Percentiles rank a stretch among this genome's conserved stretches.
Evolutionary conservation across 2,888 invertebrate species (phyloP).

Genomic region (Theodoxus fluviatilis): DNA sequence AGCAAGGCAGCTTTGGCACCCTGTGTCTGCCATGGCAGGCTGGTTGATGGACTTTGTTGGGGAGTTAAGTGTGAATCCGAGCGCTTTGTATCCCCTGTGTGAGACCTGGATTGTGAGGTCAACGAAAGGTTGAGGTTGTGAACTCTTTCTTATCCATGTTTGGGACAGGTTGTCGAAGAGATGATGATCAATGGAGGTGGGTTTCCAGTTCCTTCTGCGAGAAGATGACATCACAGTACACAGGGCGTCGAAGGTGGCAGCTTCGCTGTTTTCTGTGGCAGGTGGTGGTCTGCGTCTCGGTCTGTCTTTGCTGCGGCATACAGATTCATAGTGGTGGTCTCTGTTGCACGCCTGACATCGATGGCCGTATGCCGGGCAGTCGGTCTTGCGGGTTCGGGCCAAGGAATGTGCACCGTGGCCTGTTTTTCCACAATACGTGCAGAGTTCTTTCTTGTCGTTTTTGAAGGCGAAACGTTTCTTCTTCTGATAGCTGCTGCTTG

Average conservation of each 20-base stretch:
- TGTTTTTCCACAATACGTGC: no score
- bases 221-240: not conserved
- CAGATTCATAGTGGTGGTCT: conserved; percentile 32
- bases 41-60: conserved; percentile 22
- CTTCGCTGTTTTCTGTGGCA: not conserved
- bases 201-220: not conserved
- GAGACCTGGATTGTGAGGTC: conserved; percentile 23
- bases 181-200: conserved; percentile 38
- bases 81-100: conserved; percentile 30
- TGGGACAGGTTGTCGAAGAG: conserved; percentile 34
- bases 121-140: conserved; percentile 37
- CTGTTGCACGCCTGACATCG: conserved; percentile 34
- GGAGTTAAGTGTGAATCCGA: conserved; percentile 30
- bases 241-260: conserved; percentile 20
- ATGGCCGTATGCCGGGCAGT: conserved; percentile 38
- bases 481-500: no score
- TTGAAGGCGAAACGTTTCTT: no score
- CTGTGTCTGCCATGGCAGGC: conserved; percentile 39
- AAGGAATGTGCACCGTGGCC: no score
- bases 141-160: conserved; percentile 30
- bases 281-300: not conserved
- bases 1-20: conserved; percentile 42
- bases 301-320: conserved; percentile 35
- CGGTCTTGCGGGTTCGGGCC: no score
- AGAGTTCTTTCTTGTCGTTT: no score